phyloP scores from a whole-genome alignment of 1,140 invertebrate genomes.

The Nebria ingens region DNA sequence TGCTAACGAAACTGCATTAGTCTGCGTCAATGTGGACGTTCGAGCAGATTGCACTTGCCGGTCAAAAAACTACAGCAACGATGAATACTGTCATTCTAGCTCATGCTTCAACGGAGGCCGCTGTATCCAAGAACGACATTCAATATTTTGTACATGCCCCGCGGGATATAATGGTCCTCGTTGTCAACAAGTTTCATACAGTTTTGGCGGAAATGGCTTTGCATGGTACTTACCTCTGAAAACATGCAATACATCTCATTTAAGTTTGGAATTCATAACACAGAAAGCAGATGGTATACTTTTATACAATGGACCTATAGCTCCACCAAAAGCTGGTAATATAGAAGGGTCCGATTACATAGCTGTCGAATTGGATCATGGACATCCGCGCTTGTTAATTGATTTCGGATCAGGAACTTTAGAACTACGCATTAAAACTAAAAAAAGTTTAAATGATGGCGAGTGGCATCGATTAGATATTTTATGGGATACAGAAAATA shows the following conservation, averaged over 20 bases:
- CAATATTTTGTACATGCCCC: conserved; percentile 80
- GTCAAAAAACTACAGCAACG: conserved; percentile 78
- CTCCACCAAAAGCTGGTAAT: conserved; percentile 80
- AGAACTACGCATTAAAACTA: conserved; percentile 79
- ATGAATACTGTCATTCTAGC: conserved; percentile 77
- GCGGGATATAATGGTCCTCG: conserved; percentile 85
- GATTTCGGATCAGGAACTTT: conserved; percentile 93
- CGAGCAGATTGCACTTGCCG: conserved; percentile 85
- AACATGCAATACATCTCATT: conserved; percentile 90
- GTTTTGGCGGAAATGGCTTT: conserved; percentile 86
- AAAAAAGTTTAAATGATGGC: conserved; percentile 78
- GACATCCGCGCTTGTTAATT: conserved; percentile 79
- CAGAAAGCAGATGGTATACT: conserved; percentile 79
- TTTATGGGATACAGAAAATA: conserved; percentile 88
- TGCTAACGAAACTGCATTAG: conserved; percentile 89
- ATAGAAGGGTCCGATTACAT: conserved; percentile 87
- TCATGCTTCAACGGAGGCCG: conserved; percentile 92
- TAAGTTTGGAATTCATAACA: conserved; percentile 92
- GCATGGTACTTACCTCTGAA: conserved; percentile 92
- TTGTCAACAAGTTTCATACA: conserved; percentile 90
- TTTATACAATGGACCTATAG: conserved; percentile 93
- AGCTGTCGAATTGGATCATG: conserved; percentile 81
- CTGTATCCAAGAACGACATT: conserved; percentile 80
- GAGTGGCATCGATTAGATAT: conserved; percentile 94
- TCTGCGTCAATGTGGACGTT: conserved; percentile 83